Evolutionary conservation across 2,113 vertebrate genomes (phyloP).

Genomic region (Psilopogon haemacephalus): DNA sequence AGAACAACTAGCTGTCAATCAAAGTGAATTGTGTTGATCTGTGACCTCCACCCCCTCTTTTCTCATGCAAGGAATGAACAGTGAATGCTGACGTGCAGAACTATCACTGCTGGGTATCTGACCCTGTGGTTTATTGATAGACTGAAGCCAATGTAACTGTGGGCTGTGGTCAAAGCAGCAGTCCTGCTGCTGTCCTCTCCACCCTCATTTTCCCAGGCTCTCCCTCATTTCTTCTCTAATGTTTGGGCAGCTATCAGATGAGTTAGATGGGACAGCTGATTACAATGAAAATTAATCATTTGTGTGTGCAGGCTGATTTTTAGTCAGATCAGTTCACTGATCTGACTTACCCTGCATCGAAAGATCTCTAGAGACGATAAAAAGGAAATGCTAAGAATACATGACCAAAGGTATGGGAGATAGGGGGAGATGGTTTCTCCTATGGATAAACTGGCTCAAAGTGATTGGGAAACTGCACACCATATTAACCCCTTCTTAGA

Average conservation of each 20-base stretch:
- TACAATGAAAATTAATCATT: conserved; percentile 52
- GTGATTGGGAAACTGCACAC: not conserved
- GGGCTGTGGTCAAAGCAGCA: conserved; percentile 39
- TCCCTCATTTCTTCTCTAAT: conserved; percentile 26
- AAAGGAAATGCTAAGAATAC: conserved; percentile 25
- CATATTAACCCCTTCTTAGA: not conserved
- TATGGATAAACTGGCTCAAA: not conserved
- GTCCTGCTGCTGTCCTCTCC: conserved; percentile 45
- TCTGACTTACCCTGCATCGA: not conserved
- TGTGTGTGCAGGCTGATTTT: conserved; percentile 43
- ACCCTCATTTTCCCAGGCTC: conserved; percentile 64
- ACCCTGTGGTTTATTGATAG: conserved; percentile 57
- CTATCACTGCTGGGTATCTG: conserved; percentile 50
- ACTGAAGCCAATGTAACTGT: conserved; percentile 33
- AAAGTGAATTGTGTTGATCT: conserved; percentile 51
- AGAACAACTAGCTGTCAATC: conserved; percentile 36
- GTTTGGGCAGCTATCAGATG: not conserved
- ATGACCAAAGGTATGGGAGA: not conserved
- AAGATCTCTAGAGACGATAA: not conserved
- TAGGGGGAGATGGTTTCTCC: not conserved
- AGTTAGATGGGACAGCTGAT: not conserved
- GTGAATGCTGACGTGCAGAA: conserved; percentile 46
- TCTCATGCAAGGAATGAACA: conserved; percentile 50
- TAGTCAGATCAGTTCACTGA: not conserved
- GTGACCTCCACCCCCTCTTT: conserved; percentile 68